Conservation (phyloP, 2,888 invertebrate species). For the Chloroclysta siterata region DNA sequence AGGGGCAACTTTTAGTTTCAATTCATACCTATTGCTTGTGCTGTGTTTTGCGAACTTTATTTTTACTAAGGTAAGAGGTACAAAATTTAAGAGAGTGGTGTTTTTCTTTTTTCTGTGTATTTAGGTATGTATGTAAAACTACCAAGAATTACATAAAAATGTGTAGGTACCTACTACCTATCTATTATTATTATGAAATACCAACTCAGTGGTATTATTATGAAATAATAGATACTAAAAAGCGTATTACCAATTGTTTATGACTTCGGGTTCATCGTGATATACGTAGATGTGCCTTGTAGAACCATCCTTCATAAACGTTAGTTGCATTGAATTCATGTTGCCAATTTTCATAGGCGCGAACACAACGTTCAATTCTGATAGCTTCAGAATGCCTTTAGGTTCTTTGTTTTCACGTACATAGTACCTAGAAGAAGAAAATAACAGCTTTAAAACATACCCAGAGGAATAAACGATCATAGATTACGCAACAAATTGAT, state of each 20-base stretch:
- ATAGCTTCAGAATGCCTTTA: conserved; percentile 91
- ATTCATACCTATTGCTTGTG: no score
- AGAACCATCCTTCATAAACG: conserved; percentile 93
- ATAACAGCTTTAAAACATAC: conserved; percentile 1
- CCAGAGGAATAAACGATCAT: neutral
- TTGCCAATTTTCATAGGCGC: conserved; percentile 92
- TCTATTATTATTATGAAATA: no score
- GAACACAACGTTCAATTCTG: conserved; percentile 93
- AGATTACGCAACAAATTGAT: conserved; percentile 12
- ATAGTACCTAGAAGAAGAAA: conserved; percentile 81
- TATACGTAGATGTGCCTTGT: conserved; percentile 95
- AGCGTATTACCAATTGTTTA: conserved; percentile 89
- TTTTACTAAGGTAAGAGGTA: no score
- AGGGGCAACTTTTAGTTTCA: no score
- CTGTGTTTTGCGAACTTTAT: no score
- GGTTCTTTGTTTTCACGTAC: conserved; percentile 91
- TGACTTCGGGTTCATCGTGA: conserved; percentile 93
- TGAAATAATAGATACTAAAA: neutral
- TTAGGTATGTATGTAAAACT: no score
- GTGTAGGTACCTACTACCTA: no score
- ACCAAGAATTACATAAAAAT: no score
- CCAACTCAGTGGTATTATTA: no score
- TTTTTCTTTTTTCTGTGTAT: no score
- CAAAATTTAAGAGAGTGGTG: no score
- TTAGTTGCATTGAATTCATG: conserved; percentile 92